Base-by-base conservation (phyloP, 1,140 invertebrate species). In the Ptiloglossa arizonensis region DNA sequence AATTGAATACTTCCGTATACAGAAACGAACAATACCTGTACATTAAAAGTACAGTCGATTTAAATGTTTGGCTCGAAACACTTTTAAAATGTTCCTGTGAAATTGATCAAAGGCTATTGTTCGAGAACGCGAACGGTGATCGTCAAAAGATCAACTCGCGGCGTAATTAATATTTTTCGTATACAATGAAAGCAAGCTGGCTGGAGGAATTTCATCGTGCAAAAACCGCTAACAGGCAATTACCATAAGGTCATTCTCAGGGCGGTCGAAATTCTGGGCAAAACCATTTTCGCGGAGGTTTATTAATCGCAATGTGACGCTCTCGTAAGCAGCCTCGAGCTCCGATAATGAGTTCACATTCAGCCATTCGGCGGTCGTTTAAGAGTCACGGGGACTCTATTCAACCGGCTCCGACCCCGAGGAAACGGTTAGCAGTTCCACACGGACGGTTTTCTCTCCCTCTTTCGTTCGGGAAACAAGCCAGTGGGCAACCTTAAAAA, bases 311-410 rank as follows among this genome's bases (percentile, higher is more conserved):
- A 38, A 41, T 35, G 71, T 17, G 81, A 75, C 54, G 69, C 57
- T 66, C 63, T 82, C 46, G 38, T 57, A 50, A 68, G 22, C 44
- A 54, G 64, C 59, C 63, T 80, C 76, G 81, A 74, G 85, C 77
- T 73, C 81, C 76, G 83, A 88, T 89, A 89, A 89, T 85, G 88
- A 89, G 88, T 89, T 88, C 85, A 83, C 81, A 90, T 90, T 89
- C 86, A 89, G 66, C 59, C 57, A 79, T 85, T 85, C 83, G 81
- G 72, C 46, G 72, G 69, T 70, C 76, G 81, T 84, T 80, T 85
- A 72, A 74, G 85, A 79, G 71, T 69, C 69, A 62, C 72, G 38
- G 71, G 50, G 72, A 70, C 67, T 85, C 87, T 86, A 85, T 89
- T 88, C 87, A 86, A 35, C 44, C 57, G 32, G 50, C 60, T 44